These are phyloP conservation scores for Aspidiotus destructor DNA, from an alignment of 2,888 invertebrate species.

Conservation along the genomic window DNA sequence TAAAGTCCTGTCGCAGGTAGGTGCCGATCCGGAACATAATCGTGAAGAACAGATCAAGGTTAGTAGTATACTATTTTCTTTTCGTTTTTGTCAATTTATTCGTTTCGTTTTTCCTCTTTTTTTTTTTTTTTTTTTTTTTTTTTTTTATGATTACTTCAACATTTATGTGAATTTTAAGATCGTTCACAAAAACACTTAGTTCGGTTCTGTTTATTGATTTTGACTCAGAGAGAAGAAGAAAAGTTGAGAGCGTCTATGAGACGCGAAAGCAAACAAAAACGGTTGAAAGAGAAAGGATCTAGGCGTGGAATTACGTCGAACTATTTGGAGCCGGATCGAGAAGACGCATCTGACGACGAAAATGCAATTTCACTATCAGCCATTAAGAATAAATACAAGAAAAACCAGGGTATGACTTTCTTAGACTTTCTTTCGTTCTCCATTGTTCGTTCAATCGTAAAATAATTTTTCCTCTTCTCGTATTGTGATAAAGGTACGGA, in stretches of 20 bases:
- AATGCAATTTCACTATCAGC: conserved; percentile 84
- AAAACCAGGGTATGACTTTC: conserved; percentile 38
- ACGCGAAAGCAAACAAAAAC: conserved; percentile 53
- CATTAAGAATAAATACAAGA: conserved; percentile 89
- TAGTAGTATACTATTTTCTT: conserved; percentile 25
- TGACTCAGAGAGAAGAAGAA: conserved; percentile 83
- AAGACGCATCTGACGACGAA: conserved; percentile 85
- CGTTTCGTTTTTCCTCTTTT: too few relatives aligned
- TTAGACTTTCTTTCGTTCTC: background rate
- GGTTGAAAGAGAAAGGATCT: conserved; percentile 47
- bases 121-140: too few relatives aligned
- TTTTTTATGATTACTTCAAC: background rate
- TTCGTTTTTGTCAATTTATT: background rate
- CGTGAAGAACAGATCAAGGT: conserved; percentile 84
- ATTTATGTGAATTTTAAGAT: too few relatives aligned
- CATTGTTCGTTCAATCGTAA: too few relatives aligned
- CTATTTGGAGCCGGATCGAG: conserved; percentile 50
- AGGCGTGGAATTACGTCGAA: conserved; percentile 46
- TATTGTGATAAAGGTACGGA: too few relatives aligned
- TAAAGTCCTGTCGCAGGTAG: conserved; percentile 89
- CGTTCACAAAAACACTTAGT: background rate
- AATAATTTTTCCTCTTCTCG: too few relatives aligned
- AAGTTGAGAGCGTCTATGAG: conserved; percentile 80
- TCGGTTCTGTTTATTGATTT: background rate
- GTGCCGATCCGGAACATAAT: conserved; percentile 88